These are phyloP conservation scores for Cavia porcellus DNA, from an alignment of 2,113 vertebrate species.

Conservation along the genomic window DNA sequence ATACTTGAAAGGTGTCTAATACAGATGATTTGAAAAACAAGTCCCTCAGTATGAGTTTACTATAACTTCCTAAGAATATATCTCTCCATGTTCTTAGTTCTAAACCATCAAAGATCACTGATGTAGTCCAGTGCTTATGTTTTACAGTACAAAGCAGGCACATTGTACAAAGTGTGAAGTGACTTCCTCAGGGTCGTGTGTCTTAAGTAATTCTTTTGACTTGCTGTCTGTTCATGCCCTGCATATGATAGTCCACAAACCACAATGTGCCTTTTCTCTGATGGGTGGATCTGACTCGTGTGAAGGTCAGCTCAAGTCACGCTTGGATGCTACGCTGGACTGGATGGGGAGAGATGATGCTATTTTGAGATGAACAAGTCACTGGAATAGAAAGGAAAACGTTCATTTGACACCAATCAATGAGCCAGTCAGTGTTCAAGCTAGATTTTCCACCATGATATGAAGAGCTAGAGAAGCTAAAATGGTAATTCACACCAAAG, in stretches of 20 bases:
- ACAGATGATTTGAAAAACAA: neutral
- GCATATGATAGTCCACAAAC: neutral
- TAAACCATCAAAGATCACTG: neutral
- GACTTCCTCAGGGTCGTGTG: neutral
- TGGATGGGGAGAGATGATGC: neutral
- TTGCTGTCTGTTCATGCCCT: neutral
- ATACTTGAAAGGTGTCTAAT: neutral
- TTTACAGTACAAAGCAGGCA: neutral
- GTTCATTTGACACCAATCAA: constrained; percentile 60
- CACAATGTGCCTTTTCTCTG: neutral
- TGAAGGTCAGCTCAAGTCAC: constrained; percentile 44
- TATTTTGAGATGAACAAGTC: constrained; percentile 57
- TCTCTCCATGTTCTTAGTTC: neutral
- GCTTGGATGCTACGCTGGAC: neutral
- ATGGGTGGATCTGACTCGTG: neutral
- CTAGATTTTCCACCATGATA: constrained; percentile 63
- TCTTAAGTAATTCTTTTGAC: neutral
- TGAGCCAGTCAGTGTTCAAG: constrained; percentile 19
- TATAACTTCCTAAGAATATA: neutral
- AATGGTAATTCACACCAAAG: constrained; percentile 51
- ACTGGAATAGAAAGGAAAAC: constrained; percentile 58
- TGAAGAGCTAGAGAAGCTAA: constrained; percentile 39
- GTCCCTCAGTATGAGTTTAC: neutral
- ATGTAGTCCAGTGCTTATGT: neutral
- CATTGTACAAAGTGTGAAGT: neutral